Percentiles rank a stretch among this genome's conserved stretches.
phyloP scores from a whole-genome alignment of 1,140 invertebrate species.

The Rhagoletis pomonella region DNA sequence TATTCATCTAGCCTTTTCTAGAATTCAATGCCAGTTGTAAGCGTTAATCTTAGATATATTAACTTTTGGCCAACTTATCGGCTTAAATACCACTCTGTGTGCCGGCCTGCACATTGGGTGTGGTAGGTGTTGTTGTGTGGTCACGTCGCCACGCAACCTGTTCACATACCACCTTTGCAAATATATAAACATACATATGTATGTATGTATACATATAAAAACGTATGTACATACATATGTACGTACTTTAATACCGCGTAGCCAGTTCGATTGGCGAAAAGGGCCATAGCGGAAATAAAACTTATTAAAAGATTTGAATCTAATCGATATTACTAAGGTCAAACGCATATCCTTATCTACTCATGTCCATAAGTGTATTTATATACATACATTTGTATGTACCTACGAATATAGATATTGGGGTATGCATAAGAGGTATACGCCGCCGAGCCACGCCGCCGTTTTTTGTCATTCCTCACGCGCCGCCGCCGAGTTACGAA shows the following conservation, averaged over 20 bases:
- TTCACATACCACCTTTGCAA: not conserved
- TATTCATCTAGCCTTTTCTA: too few species aligned
- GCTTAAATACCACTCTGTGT: too few species aligned
- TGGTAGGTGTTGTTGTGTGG: not conserved
- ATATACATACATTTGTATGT: not conserved
- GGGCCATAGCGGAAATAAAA: constrained; percentile 68
- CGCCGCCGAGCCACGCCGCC: too few species aligned
- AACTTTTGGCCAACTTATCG: too few species aligned
- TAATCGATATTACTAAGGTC: constrained; percentile 68
- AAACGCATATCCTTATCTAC: constrained; percentile 27
- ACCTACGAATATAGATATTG: too few species aligned
- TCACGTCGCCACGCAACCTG: constrained; percentile 19
- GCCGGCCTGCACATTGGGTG: not conserved
- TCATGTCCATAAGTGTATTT: not conserved
- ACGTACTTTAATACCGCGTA: constrained; percentile 58
- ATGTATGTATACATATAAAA: not conserved
- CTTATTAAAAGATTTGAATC: constrained; percentile 74
- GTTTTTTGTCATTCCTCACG: too few species aligned
- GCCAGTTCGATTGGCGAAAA: not conserved
- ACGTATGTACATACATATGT: not conserved
- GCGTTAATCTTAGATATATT: too few species aligned
- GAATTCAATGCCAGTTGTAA: too few species aligned
- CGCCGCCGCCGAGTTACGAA: too few species aligned
- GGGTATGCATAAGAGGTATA: too few species aligned
- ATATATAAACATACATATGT: not conserved